Percentiles rank a stretch among this genome's conserved stretches.
phyloP scores from a whole-genome alignment of 2,888 invertebrate species.

The Torymus texanus region DNA sequence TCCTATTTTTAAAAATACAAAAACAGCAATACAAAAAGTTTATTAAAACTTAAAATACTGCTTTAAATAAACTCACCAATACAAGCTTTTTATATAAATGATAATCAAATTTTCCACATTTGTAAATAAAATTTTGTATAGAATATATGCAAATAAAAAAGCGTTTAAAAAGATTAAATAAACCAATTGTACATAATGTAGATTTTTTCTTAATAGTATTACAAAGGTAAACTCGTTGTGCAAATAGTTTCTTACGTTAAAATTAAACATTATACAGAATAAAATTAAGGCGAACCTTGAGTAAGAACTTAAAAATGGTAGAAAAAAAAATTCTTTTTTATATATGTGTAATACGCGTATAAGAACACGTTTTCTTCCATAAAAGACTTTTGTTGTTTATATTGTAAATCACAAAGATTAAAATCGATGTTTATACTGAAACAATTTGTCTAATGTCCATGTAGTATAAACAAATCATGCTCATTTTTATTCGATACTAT shows the following conservation, averaged over 20 bases:
- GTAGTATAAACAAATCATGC: background rate
- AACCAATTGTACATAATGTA: slow-evolving; percentile 33
- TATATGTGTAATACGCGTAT: background rate
- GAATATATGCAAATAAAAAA: background rate
- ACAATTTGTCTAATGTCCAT: too few species aligned
- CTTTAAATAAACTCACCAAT: background rate
- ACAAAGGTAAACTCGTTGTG: background rate
- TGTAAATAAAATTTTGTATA: slow-evolving; percentile 34
- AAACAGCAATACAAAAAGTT: too few species aligned
- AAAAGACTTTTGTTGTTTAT: background rate
- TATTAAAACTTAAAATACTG: too few species aligned
- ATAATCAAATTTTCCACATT: slow-evolving; percentile 28
- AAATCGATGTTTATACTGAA: too few species aligned
- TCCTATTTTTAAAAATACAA: too few species aligned
- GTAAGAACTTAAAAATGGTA: slow-evolving; percentile 11
- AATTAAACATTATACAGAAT: background rate
- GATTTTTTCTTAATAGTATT: slow-evolving; percentile 41
- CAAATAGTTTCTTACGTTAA: slow-evolving; percentile 22
- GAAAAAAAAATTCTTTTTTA: slow-evolving; percentile 21
- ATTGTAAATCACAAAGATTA: background rate
- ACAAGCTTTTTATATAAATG: slow-evolving; percentile 30
- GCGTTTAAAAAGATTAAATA: background rate
- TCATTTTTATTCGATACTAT: slow-evolving; percentile 30
- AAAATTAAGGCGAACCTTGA: slow-evolving; percentile 42
- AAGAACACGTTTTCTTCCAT: too few species aligned